Evolutionary conservation across 2,888 invertebrate species (phyloP).

Genomic region (Ferrisia virgata): DNA sequence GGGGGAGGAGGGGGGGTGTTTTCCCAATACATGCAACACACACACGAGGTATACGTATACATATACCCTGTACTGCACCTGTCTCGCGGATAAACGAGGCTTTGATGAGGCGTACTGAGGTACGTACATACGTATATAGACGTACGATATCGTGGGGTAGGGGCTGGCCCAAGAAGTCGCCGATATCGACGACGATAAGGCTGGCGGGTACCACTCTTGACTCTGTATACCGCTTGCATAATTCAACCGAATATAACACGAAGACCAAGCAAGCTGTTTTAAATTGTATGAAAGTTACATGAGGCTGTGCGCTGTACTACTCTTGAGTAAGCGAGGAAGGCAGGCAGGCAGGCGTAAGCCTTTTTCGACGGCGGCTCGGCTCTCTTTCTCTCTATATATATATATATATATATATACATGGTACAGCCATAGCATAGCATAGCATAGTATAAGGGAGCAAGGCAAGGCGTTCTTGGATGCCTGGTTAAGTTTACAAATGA

Average conservation of each 20-base stretch:
- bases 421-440: too few species aligned
- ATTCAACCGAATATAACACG: conserved; percentile 35
- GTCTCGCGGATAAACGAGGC: conserved; percentile 36
- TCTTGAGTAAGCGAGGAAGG: conserved; percentile 50
- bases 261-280: conserved; percentile 52
- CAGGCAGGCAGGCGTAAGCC: conserved; percentile 52
- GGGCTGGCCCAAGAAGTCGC: background rate
- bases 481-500: conserved; percentile 66
- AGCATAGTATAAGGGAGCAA: conserved; percentile 50
- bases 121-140: too few species aligned
- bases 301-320: conserved; percentile 53
- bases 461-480: conserved; percentile 52
- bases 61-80: background rate
- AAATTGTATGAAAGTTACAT: conserved; percentile 63
- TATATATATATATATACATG: too few species aligned
- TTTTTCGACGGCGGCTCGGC: too few species aligned
- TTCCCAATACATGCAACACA: too few species aligned
- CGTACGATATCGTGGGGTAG: background rate
- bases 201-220: conserved; percentile 12
- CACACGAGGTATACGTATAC: too few species aligned
- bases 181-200: background rate
- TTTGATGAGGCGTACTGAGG: conserved; percentile 26
- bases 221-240: conserved; percentile 38
- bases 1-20: too few species aligned
- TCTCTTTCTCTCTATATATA: too few species aligned